A percentile compares a stretch with the other conserved stretches of the same genome.
phyloP scores from a whole-genome alignment of 2,113 vertebrate species.

The Megaptera novaeangliae region DNA sequence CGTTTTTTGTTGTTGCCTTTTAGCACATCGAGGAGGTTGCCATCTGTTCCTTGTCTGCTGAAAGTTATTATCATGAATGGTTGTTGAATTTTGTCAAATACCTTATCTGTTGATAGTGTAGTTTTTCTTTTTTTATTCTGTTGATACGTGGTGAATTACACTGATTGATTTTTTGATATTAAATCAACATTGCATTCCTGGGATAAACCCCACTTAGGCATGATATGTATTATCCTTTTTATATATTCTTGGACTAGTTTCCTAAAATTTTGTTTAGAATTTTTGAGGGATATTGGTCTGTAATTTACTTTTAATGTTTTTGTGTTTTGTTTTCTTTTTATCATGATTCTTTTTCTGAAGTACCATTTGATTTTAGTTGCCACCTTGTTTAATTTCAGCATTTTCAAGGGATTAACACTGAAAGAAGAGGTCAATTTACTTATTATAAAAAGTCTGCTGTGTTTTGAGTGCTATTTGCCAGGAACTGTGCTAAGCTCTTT shows the following conservation, averaged over 20 bases:
- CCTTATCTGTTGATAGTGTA: neutral
- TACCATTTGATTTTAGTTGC: neutral
- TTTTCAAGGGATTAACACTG: neutral
- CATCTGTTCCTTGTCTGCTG: neutral
- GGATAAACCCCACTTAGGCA: neutral
- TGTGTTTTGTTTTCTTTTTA: neutral
- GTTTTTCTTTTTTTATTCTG: conserved; percentile 6
- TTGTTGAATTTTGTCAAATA: neutral
- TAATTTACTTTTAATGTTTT: neutral
- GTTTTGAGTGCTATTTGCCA: neutral
- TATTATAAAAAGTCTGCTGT: neutral
- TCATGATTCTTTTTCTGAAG: neutral
- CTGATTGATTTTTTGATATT: neutral
- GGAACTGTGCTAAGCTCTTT: neutral
- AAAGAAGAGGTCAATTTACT: neutral
- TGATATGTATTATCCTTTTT: neutral
- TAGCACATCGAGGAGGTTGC: neutral
- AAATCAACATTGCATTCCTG: neutral
- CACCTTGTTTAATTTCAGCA: neutral
- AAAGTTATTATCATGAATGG: neutral
- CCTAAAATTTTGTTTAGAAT: neutral
- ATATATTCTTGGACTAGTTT: neutral
- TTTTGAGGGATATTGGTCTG: neutral
- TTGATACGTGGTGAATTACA: neutral
- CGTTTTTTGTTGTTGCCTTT: neutral